Evolutionary conservation across 1,140 invertebrate species (phyloP).

Genomic region (Papilio aristodemus): DNA sequence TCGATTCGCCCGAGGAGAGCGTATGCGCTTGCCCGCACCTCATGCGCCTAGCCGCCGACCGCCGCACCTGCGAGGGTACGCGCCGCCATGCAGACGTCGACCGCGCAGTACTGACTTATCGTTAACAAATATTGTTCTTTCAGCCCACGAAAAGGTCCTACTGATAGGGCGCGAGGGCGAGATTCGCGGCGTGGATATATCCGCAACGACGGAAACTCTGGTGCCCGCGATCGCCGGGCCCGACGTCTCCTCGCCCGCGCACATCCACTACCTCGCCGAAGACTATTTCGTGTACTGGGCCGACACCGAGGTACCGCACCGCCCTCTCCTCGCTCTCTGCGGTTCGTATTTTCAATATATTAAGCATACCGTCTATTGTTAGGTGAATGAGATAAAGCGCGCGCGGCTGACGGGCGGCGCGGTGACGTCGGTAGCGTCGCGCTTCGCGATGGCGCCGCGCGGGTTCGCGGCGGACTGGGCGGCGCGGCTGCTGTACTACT

Average conservation of each 20-base stretch:
- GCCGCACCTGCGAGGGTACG: slow-evolving; percentile 82
- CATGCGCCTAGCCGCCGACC: slow-evolving; percentile 71
- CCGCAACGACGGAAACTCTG: slow-evolving; percentile 87
- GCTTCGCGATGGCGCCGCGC: slow-evolving; percentile 83
- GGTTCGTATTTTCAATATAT: too few relatives aligned
- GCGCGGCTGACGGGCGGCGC: slow-evolving; percentile 84
- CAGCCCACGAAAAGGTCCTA: slow-evolving; percentile 88
- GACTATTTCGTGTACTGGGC: slow-evolving; percentile 89
- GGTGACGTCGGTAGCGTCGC: slow-evolving; percentile 87
- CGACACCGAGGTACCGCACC: slow-evolving; percentile 82
- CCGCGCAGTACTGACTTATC: too few relatives aligned
- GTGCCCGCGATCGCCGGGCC: slow-evolving; percentile 88
- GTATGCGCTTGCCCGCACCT: slow-evolving; percentile 89
- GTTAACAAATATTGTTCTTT: slow-evolving; percentile 33
- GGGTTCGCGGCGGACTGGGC: slow-evolving; percentile 89
- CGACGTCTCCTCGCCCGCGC: slow-evolving; percentile 83
- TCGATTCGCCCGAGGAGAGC: slow-evolving; percentile 84
- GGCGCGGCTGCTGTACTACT: slow-evolving; percentile 85
- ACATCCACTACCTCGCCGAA: slow-evolving; percentile 86
- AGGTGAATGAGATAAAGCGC: slow-evolving; percentile 86
- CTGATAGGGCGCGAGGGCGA: slow-evolving; percentile 88
- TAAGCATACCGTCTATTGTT: too few relatives aligned
- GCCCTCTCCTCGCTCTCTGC: background rate
- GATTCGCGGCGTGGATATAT: slow-evolving; percentile 90
- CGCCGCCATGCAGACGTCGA: background rate